These are phyloP conservation scores for Butastur rufipennis DNA, from an alignment of 2,113 vertebrate genomes.

Conservation along the genomic window DNA sequence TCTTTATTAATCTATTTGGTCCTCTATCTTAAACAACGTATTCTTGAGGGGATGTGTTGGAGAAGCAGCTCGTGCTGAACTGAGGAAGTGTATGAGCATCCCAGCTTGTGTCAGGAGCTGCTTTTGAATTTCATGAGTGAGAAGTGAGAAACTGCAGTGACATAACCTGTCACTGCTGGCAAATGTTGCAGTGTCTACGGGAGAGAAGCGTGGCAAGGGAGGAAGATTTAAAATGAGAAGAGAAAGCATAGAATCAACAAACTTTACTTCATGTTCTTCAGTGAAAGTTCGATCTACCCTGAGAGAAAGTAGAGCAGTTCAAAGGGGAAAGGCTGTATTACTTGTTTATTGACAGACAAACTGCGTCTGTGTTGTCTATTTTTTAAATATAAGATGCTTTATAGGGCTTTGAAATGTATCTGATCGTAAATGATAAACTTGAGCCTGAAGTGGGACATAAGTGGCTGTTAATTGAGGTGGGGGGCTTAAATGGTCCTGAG, in stretches of 20 bases:
- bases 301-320: background rate
- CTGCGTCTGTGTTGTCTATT: background rate
- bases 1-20: background rate
- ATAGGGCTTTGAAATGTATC: background rate
- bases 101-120: background rate
- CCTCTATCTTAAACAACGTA: background rate
- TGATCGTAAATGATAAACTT: background rate
- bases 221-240: background rate
- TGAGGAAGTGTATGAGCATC: background rate
- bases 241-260: background rate
- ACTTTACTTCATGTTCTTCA: background rate
- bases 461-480: background rate
- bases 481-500: background rate
- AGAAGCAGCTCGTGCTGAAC: background rate
- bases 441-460: background rate
- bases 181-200: accelerated
- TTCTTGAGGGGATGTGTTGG: background rate
- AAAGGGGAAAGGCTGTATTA: background rate
- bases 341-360: background rate
- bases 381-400: background rate
- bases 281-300: background rate
- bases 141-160: background rate
- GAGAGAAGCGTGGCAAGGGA: background rate
- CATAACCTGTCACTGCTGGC: background rate
- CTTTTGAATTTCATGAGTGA: background rate